Evolutionary conservation across 2,888 invertebrate species (phyloP), one percentile per base, ranked within the genome.

Genomic region (Endomychus coccineus): DNA sequence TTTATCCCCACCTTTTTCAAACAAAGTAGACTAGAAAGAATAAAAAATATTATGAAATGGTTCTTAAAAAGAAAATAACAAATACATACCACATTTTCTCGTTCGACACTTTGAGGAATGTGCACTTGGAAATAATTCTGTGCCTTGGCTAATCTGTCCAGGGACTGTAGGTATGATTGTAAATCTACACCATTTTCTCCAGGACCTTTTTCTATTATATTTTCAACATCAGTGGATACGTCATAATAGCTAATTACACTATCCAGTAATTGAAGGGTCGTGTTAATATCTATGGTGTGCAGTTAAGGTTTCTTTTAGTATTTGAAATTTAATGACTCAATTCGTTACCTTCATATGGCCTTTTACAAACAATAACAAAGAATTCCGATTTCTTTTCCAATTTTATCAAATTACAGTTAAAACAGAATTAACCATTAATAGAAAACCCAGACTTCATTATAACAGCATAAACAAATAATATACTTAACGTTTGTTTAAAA

Each of bases 241-340:
- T 92, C 91, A 64, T 97, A 98, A 61, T 87, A 96, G 34, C 89
- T 87, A 21, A 98, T 85, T 0, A 97, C 96, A 64, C 86, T 86
- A 57, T 97, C 96, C 49, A 98, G 66, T 11, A 87, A 79, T 41
- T 80, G 80, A 16, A 95, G 71, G 2, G 94, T 90, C 47, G 80
- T 78, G 54, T 96, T 94, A 65, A 97, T 86, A 68, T 97, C 95
- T 95, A 55, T 27, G 30, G 30, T 13, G 29, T 16, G 29, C 16
- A 37, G 29, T 21, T 40, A 16, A 28, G 16, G n/a, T n/a, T n/a
- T n/a, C n/a, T n/a, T n/a, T n/a, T n/a, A n/a, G n/a, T n/a, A n/a
- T n/a, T n/a, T n/a, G n/a, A n/a, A n/a, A n/a, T n/a, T n/a, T n/a
- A n/a, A n/a, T n/a, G n/a, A n/a, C n/a, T n/a, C n/a, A n/a, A n/a